Percentiles rank a stretch among this genome's conserved stretches.
Conservation (phyloP, 2,888 invertebrate genomes). For the Iphiclides podalirius region DNA sequence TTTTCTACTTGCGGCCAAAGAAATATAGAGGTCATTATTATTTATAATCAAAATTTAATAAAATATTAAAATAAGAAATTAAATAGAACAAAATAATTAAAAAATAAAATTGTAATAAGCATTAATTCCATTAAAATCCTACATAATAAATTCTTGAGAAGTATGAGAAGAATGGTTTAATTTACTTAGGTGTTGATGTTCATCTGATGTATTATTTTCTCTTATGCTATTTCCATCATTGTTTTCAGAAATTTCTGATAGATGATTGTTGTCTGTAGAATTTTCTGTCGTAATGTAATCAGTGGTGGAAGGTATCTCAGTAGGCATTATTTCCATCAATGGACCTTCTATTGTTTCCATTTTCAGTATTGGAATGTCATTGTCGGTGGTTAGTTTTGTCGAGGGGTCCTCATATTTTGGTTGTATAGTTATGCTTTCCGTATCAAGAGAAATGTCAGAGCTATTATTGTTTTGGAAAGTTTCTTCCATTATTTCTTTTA, state of each 20-base stretch:
- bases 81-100: background rate
- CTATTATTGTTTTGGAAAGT: background rate
- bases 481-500: conserved; percentile 33
- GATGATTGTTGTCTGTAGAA: conserved; percentile 26
- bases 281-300: conserved; percentile 26
- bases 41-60: too few species aligned
- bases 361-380: conserved; percentile 31
- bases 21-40: background rate
- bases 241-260: conserved; percentile 30
- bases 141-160: conserved; percentile 63
- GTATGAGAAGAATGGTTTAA: conserved; percentile 54
- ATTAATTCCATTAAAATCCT: conserved; percentile 35
- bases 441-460: background rate
- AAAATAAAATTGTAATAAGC: conserved; percentile 4
- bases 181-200: conserved; percentile 33
- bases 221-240: conserved; percentile 28
- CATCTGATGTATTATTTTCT: conserved; percentile 26
- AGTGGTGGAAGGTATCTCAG: conserved; percentile 38
- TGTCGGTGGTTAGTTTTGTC: background rate
- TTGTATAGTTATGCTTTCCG: conserved; percentile 11
- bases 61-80: background rate
- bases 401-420: background rate
- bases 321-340: conserved; percentile 39
- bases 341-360: conserved; percentile 35
- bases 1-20: background rate